Evolutionary conservation across 2,888 invertebrate species (phyloP).

Genomic region (Aleiodes testaceus): DNA sequence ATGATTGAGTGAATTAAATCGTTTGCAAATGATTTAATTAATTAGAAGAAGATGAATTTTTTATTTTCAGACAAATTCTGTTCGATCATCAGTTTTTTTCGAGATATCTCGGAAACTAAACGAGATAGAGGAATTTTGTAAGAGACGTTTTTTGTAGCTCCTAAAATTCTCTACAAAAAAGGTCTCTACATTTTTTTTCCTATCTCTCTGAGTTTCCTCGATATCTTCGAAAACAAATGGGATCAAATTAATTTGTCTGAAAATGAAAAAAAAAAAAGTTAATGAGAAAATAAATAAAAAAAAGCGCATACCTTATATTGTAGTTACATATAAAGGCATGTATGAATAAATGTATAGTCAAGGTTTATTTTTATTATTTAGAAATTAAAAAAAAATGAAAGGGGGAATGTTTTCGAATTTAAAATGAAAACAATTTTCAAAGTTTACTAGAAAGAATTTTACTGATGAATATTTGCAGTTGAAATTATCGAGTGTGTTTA

Average conservation of each 20-base stretch:
- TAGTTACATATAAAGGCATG: conserved; percentile 49
- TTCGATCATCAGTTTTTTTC: too few species aligned
- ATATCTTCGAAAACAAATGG: too few species aligned
- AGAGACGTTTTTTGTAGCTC: too few species aligned
- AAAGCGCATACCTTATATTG: conserved; percentile 24
- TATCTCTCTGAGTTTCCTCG: too few species aligned
- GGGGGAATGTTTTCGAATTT: conserved; percentile 14
- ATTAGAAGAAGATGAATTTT: conserved; percentile 7
- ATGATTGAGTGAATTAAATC: conserved; percentile 59
- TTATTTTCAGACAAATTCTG: too few species aligned
- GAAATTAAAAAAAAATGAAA: conserved; percentile 49
- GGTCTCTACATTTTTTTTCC: too few species aligned
- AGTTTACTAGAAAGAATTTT: conserved; percentile 25
- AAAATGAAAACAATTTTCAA: not conserved
- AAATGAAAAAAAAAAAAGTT: not conserved
- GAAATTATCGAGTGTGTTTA: conserved; percentile 1
- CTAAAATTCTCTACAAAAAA: too few species aligned
- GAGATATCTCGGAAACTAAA: too few species aligned
- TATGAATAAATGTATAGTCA: conserved; percentile 66
- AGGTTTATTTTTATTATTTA: conserved; percentile 70
- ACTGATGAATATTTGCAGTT: not conserved
- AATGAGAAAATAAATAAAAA: conserved; percentile 20
- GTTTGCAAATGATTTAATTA: conserved; percentile 51
- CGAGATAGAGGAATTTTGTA: too few species aligned
- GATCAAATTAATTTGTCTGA: too few species aligned